A percentile compares a stretch with the other conserved stretches of the same genome.
Conservation (phyloP, 2,888 invertebrate genomes). For the Drosophila testacea region DNA sequence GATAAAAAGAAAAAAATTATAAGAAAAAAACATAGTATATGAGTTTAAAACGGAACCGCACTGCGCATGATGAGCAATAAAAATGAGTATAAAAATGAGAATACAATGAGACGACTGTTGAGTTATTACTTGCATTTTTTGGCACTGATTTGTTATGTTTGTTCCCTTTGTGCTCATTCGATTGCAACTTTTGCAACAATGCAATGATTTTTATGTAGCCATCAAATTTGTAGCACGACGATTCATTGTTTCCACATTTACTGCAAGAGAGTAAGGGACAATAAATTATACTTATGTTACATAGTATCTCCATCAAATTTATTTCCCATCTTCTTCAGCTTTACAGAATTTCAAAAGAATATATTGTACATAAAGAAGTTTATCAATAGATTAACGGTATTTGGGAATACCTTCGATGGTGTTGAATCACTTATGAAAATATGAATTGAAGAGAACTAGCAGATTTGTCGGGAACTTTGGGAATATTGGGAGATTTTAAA, state of each 20-base stretch:
- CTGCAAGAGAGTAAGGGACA: background rate
- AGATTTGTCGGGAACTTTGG: no score
- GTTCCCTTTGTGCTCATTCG: conserved; percentile 29
- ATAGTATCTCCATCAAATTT: conserved; percentile 13
- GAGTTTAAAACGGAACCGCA: conserved; percentile 29
- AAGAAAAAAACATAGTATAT: background rate
- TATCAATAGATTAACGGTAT: no score
- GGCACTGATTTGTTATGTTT: conserved; percentile 68
- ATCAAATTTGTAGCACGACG: conserved; percentile 56
- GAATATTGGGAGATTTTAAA: no score
- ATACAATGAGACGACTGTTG: conserved; percentile 68
- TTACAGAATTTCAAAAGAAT: background rate
- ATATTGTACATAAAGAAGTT: background rate
- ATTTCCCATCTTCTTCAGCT: background rate
- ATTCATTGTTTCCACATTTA: conserved; percentile 45
- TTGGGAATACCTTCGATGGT: no score
- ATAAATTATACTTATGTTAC: conserved; percentile 18
- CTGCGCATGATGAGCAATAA: conserved; percentile 73
- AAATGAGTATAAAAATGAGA: conserved; percentile 69
- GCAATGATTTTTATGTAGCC: conserved; percentile 72
- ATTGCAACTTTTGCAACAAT: conserved; percentile 67
- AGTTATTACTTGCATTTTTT: conserved; percentile 71
- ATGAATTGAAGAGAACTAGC: no score
- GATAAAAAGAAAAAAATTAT: conserved; percentile 12
- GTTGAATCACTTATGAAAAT: no score